Base-by-base conservation (phyloP, 2,888 invertebrate genomes). In the Ctena decussata region DNA sequence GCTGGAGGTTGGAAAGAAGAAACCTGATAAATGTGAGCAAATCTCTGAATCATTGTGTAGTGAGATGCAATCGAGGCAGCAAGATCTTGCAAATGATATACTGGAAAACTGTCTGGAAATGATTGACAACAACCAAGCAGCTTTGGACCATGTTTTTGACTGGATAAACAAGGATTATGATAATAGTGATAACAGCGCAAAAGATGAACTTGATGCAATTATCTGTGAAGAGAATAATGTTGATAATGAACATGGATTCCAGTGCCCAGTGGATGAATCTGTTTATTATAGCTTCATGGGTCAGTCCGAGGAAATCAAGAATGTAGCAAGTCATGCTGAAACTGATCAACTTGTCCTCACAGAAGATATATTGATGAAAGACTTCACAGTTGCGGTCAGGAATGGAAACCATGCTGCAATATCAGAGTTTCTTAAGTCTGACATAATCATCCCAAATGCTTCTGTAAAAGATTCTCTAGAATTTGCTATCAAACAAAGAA, bases 231-330 rank as follows among this genome's bases (percentile, higher is more conserved):
- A 44, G 75, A 72, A 44, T 12, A 2, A 12, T 72, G 69, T 65
- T 3, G n/a, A n/a, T n/a, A n/a, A n/a, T n/a, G n/a, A n/a, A n/a
- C n/a, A n/a, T n/a, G n/a, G n/a, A n/a, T n/a, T n/a, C n/a, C 41
- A 76, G 15, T 77, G 82, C 39, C 85, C 75, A 5, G 21, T 49
- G 11, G 84, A 86, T 32, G 88, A 84, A 6, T 84, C 88, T 46
- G 82, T 88, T 27, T 88, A 88, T 32, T 88, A 88, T 72, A 86
- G 85, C 49, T 85, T 88, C 46, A 76, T 44, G 21, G 86, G 84
- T 15, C 85, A 88, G 30, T 86, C 88, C 21, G 80, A 75, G 30
- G 86, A 88, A 60, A 39, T 85, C n/a, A 60, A 74, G 35, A 65
- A 80, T 39, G 39, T 41, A 30, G 2, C 77, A n/a, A 15, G 24